Evolutionary conservation across 2,888 invertebrate genomes (phyloP).

Genomic region (Byasa hedistus): DNA sequence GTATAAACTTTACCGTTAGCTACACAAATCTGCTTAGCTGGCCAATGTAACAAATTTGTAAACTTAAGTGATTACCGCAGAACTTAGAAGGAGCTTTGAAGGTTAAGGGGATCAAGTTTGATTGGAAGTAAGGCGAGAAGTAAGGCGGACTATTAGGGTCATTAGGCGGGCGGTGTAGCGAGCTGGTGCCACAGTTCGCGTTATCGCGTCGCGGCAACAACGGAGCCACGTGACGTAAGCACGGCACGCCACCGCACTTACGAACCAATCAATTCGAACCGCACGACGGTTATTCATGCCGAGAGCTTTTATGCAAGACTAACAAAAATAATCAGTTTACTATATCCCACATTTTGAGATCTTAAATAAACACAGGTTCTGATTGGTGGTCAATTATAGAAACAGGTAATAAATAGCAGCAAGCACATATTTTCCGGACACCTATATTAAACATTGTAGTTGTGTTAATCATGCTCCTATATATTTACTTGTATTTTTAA

Average conservation of each 20-base stretch:
- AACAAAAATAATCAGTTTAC: background rate
- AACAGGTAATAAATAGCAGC: too few relatives aligned
- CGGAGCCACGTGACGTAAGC: conserved; percentile 55
- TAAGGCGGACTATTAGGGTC: conserved; percentile 35
- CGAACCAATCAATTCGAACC: conserved; percentile 47
- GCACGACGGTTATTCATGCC: conserved; percentile 37
- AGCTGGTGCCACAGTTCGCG: conserved; percentile 37
- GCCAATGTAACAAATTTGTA: conserved; percentile 14
- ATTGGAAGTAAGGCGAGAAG: too few relatives aligned
- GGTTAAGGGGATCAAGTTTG: conserved; percentile 39
- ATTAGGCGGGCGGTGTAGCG: conserved; percentile 40
- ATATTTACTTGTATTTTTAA: too few relatives aligned
- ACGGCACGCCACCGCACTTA: conserved; percentile 43
- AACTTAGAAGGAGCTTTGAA: conserved; percentile 23
- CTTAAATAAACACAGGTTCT: too few relatives aligned
- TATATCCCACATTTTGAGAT: background rate
- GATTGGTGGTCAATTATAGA: too few relatives aligned
- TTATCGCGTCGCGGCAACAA: conserved; percentile 35
- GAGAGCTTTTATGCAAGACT: conserved; percentile 31
- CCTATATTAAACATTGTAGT: too few relatives aligned
- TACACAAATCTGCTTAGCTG: background rate
- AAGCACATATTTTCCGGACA: too few relatives aligned
- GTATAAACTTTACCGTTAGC: conserved; percentile 8
- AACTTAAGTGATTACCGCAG: conserved; percentile 10
- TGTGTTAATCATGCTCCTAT: too few relatives aligned